Evolutionary conservation across 1,140 invertebrate genomes (phyloP).

Genomic region (Hormaphis cornu): DNA sequence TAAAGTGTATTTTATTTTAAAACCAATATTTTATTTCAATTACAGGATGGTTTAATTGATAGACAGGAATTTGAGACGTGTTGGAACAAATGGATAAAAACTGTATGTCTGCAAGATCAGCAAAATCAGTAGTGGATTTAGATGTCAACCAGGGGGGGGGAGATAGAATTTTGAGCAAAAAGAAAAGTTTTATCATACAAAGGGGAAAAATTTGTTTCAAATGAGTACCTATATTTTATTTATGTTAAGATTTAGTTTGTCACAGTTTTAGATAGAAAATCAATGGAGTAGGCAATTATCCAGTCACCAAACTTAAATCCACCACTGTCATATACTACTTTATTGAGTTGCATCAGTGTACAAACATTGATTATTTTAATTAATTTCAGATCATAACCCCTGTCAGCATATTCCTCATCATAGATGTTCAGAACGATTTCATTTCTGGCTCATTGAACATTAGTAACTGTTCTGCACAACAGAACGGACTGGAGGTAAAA

Average conservation of each 20-base stretch:
- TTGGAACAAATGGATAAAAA: constrained; percentile 79
- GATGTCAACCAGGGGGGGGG: too few species aligned
- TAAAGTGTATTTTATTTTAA: background rate
- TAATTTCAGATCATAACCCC: constrained; percentile 66
- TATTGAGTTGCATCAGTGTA: background rate
- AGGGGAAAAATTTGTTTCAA: too few species aligned
- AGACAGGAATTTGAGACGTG: constrained; percentile 64
- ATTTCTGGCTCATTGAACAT: constrained; percentile 89
- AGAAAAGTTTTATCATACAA: too few species aligned
- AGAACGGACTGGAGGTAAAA: constrained; percentile 70
- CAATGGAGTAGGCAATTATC: too few species aligned
- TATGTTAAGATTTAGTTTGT: too few species aligned
- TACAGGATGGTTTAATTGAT: constrained; percentile 66
- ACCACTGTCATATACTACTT: too few species aligned
- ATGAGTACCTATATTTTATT: too few species aligned
- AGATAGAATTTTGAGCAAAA: too few species aligned
- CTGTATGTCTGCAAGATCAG: constrained; percentile 52
- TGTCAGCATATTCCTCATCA: constrained; percentile 80
- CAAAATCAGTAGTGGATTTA: too few species aligned
- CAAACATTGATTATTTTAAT: background rate
- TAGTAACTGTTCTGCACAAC: constrained; percentile 81
- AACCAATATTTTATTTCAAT: constrained; percentile 23
- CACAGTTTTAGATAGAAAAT: too few species aligned
- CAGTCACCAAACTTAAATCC: too few species aligned
- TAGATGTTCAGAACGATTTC: constrained; percentile 98